Conservation (phyloP, 2,113 vertebrate species). For the Pelecanoides urinatrix region DNA sequence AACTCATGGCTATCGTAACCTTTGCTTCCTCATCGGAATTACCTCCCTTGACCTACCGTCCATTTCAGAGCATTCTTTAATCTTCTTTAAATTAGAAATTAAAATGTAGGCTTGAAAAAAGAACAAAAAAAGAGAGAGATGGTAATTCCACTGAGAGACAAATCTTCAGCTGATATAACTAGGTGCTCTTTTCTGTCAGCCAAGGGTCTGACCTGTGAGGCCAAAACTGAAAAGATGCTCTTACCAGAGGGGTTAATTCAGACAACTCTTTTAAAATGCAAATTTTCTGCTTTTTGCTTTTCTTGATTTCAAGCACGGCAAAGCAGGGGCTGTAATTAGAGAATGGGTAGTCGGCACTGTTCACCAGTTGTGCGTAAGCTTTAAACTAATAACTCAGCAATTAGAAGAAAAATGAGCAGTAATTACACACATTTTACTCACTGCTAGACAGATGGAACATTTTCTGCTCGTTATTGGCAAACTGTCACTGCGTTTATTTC, state of each 20-base stretch:
- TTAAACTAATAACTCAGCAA: slow-evolving; percentile 84
- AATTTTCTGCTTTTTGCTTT: slow-evolving; percentile 15
- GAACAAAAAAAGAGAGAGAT: background rate
- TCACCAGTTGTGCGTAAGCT: slow-evolving; percentile 74
- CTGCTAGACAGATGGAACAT: slow-evolving; percentile 79
- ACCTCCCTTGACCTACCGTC: background rate
- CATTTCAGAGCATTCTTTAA: background rate
- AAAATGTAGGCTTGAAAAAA: background rate
- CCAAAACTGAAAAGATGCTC: background rate
- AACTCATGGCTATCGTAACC: background rate
- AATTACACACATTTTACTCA: slow-evolving; percentile 81
- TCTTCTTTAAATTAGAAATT: slow-evolving; percentile 14
- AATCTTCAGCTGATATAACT: background rate
- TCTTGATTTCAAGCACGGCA: slow-evolving; percentile 53
- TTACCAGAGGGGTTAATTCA: slow-evolving; percentile 40
- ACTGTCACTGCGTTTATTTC: slow-evolving; percentile 78
- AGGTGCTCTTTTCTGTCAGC: background rate
- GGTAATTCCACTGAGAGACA: background rate
- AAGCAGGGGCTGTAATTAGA: slow-evolving; percentile 66
- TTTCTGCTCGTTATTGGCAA: slow-evolving; percentile 77
- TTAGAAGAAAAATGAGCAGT: slow-evolving; percentile 83
- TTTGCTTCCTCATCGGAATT: slow-evolving; percentile 7
- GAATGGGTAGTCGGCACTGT: slow-evolving; percentile 61
- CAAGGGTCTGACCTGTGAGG: background rate
- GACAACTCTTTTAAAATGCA: slow-evolving; percentile 34